A percentile compares a stretch with the other conserved stretches of the same genome.
phyloP scores from a whole-genome alignment of 2,888 invertebrate species.

The Hermodice carunculata region DNA sequence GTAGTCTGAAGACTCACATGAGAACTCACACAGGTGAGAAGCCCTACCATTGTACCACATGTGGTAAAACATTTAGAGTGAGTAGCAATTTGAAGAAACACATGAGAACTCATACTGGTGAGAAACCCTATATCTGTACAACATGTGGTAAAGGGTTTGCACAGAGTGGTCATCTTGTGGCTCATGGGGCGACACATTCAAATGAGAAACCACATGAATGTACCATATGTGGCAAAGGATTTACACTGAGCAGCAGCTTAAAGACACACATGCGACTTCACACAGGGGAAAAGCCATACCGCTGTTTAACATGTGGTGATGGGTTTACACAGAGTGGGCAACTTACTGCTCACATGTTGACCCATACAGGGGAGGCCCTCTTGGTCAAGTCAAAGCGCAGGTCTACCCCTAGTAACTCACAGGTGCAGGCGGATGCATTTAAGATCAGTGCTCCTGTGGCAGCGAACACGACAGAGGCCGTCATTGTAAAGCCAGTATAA shows the following conservation, averaged over 20 bases:
- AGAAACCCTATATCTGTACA: too few relatives aligned
- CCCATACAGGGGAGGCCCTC: constrained; percentile 11
- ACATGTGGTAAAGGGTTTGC: not conserved
- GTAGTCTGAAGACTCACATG: not conserved
- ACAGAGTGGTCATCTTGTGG: too few relatives aligned
- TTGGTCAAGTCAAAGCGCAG: too few relatives aligned
- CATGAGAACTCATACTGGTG: constrained; percentile 6
- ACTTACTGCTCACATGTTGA: not conserved
- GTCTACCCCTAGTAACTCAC: too few relatives aligned
- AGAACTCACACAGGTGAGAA: constrained; percentile 1
- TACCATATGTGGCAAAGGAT: not conserved
- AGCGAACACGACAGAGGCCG: too few relatives aligned
- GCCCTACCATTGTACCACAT: not conserved
- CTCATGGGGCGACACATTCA: not conserved
- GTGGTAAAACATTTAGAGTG: not conserved
- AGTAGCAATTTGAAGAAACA: not conserved
- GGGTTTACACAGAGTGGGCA: not conserved
- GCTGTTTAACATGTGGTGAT: constrained; percentile 4
- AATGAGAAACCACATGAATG: constrained; percentile 2
- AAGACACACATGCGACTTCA: constrained; percentile 1
- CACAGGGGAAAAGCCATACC: constrained; percentile 9
- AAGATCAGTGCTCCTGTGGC: too few relatives aligned
- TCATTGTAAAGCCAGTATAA: too few relatives aligned
- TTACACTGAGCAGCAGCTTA: not conserved
- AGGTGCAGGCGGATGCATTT: too few relatives aligned